A percentile compares a stretch with the other conserved stretches of the same genome.
phyloP scores from a whole-genome alignment of 2,888 invertebrate genomes.

The Fabriciana adippe region DNA sequence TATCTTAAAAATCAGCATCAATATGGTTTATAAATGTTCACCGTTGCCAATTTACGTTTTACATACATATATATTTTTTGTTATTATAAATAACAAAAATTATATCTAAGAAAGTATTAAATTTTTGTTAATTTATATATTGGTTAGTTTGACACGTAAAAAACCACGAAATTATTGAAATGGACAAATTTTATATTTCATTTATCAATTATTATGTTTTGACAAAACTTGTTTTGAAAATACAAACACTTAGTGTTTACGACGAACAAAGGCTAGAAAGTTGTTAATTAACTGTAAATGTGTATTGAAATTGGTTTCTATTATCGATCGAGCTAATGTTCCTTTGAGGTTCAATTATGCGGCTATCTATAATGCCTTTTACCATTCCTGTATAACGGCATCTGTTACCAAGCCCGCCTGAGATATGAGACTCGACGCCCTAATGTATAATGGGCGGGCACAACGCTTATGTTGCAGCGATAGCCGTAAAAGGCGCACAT shows the following conservation, averaged over 20 bases:
- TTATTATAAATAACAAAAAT: too few relatives aligned
- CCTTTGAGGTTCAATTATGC: constrained; percentile 30
- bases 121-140: too few relatives aligned
- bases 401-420: constrained; percentile 36
- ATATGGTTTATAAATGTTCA: too few relatives aligned
- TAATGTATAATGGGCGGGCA: constrained; percentile 45
- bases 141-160: too few relatives aligned
- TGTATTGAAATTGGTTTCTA: constrained; percentile 30
- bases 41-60: too few relatives aligned
- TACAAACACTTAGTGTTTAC: not conserved
- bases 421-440: constrained; percentile 38
- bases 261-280: constrained; percentile 1
- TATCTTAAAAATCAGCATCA: too few relatives aligned
- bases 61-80: too few relatives aligned
- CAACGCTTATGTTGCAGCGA: constrained; percentile 35
- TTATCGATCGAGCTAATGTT: constrained; percentile 32
- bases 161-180: too few relatives aligned
- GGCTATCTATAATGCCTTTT: constrained; percentile 34
- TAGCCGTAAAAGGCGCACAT: constrained; percentile 20
- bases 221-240: too few relatives aligned
- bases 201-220: too few relatives aligned
- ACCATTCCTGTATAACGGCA: constrained; percentile 39
- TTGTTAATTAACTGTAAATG: constrained; percentile 15
- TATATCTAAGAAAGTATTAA: too few relatives aligned
- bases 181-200: too few relatives aligned